These are phyloP conservation scores for Solenopsis fugax DNA, from an alignment of 1,140 invertebrate species.

Conservation along the genomic window DNA sequence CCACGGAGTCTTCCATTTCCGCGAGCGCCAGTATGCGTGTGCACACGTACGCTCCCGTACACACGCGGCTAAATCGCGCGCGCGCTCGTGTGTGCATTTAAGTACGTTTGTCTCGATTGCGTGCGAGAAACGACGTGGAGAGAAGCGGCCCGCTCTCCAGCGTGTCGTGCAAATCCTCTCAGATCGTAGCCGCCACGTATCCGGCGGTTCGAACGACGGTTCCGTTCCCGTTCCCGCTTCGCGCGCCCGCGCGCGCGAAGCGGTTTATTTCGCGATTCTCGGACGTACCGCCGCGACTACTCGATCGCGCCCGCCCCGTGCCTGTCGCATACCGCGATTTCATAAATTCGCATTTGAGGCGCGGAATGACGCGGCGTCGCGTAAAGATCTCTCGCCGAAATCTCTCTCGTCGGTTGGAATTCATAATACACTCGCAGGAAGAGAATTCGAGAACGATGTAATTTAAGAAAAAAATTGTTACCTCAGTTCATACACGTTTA, in stretches of 20 bases:
- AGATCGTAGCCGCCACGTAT: constrained; percentile 69
- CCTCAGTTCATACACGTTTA: neutral
- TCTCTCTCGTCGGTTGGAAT: constrained; percentile 57
- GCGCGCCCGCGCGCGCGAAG: constrained; percentile 48
- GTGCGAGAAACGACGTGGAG: constrained; percentile 71
- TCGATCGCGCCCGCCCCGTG: constrained; percentile 34
- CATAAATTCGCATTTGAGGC: constrained; percentile 46
- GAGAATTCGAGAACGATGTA: neutral
- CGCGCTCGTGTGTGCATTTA: constrained; percentile 74
- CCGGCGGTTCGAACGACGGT: constrained; percentile 63
- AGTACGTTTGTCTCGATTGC: constrained; percentile 81
- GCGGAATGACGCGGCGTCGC: constrained; percentile 38
- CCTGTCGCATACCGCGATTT: constrained; percentile 42
- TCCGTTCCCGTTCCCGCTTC: constrained; percentile 57
- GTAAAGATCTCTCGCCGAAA: constrained; percentile 65
- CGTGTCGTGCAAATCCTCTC: constrained; percentile 82
- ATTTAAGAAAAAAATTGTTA: constrained; percentile 8
- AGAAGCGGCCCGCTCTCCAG: constrained; percentile 76
- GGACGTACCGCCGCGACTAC: constrained; percentile 53
- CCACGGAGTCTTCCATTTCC: constrained; percentile 73
- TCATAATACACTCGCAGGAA: constrained; percentile 12
- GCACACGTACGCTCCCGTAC: constrained; percentile 5
- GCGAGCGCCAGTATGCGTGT: constrained; percentile 51
- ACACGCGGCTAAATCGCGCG: constrained; percentile 59
- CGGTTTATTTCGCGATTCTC: constrained; percentile 71